phyloP scores from a whole-genome alignment of 1,140 invertebrate genomes.

The Oscheius sp. region DNA sequence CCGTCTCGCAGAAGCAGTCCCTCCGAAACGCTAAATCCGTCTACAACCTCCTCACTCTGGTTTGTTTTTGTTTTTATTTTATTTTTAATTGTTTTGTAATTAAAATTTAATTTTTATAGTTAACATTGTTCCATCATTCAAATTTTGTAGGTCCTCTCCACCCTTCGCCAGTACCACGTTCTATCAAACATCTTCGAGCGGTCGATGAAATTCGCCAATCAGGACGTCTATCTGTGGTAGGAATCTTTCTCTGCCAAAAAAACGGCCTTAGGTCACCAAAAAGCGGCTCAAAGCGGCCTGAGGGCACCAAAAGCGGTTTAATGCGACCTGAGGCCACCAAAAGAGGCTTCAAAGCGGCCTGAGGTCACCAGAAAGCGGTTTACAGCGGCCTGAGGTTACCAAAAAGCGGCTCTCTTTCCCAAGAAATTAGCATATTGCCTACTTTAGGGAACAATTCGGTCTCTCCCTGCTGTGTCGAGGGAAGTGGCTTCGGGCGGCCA shows the following conservation, averaged over 20 bases:
- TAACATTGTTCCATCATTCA: background rate
- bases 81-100: background rate
- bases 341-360: too few species aligned
- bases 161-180: conserved; percentile 39
- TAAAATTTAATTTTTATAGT: background rate
- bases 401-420: background rate
- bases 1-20: conserved; percentile 19
- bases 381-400: too few species aligned
- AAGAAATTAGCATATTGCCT: background rate
- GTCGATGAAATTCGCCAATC: conserved; percentile 43
- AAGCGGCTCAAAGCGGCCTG: too few species aligned
- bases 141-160: conserved; percentile 40
- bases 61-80: conserved; percentile 29
- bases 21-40: conserved; percentile 37
- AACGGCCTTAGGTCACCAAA: too few species aligned
- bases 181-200: conserved; percentile 38
- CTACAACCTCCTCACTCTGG: conserved; percentile 42
- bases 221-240: conserved; percentile 41
- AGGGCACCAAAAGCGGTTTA: too few species aligned
- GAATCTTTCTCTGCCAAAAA: background rate
- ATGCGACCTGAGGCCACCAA: too few species aligned
- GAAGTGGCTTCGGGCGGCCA: conserved; percentile 18
- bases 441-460: conserved; percentile 38
- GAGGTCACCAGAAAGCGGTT: too few species aligned
- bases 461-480: conserved; percentile 36